Conservation (phyloP, 2,113 vertebrate species). For the Rhea americana region DNA sequence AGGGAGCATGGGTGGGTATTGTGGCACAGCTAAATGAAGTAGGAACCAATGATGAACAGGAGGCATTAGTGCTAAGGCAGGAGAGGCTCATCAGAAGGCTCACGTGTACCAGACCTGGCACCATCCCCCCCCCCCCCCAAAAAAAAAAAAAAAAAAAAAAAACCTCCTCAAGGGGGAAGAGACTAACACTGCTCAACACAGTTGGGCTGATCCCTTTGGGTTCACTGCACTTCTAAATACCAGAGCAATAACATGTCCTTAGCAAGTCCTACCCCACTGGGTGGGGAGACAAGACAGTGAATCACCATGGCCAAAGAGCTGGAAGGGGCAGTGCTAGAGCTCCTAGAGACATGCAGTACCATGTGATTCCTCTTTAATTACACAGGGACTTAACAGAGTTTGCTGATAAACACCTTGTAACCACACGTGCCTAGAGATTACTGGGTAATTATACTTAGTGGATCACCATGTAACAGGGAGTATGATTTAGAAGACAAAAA, state of each 20-base stretch:
- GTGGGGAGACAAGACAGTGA: neutral
- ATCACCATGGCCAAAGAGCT: neutral
- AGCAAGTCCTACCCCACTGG: neutral
- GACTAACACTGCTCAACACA: neutral
- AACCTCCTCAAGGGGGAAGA: neutral
- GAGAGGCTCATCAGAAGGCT: neutral
- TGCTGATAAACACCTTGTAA: conserved; percentile 68
- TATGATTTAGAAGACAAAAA: conserved; percentile 45
- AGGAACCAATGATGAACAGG: neutral
- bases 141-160: neutral
- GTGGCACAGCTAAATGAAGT: neutral
- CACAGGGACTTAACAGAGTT: conserved; percentile 46
- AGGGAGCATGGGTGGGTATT: neutral
- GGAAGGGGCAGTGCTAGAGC: neutral
- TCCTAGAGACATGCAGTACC: neutral
- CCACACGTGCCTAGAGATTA: conserved; percentile 47
- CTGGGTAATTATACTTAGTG: conserved; percentile 41
- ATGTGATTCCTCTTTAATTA: conserved; percentile 56
- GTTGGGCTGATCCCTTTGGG: rapidly evolving
- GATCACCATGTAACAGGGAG: conserved; percentile 38
- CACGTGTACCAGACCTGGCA: neutral
- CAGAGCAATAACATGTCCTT: neutral
- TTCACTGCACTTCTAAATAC: neutral
- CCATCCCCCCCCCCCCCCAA: neutral
- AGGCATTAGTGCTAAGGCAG: rapidly evolving